A percentile compares a stretch with the other conserved stretches of the same genome.
phyloP scores from a whole-genome alignment of 2,797 vertebrate species.

The Cirrhinus mrigala region DNA sequence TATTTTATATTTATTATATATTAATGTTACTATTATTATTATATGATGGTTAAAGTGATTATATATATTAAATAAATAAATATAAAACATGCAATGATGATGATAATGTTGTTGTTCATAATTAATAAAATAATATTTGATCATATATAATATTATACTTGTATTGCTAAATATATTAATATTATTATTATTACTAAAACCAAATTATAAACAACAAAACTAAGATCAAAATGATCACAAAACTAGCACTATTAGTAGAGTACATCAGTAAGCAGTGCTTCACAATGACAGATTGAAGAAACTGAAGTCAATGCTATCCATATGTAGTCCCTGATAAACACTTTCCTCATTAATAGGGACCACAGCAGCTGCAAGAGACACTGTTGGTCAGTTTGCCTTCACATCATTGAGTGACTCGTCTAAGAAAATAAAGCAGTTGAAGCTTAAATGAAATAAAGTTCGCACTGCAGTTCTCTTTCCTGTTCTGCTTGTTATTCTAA shows the following conservation, averaged over 20 bases:
- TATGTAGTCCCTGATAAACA: slow-evolving; percentile 28
- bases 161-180: not conserved
- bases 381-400: slow-evolving; percentile 1
- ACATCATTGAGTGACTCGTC: not conserved
- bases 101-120: not conserved
- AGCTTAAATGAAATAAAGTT: slow-evolving; percentile 3
- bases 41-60: not conserved
- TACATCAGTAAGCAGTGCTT: not conserved
- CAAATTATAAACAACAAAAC: not conserved
- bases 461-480: not conserved
- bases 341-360: not conserved
- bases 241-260: not conserved
- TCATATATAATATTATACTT: not conserved
- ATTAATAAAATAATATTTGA: not conserved
- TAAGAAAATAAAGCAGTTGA: slow-evolving; percentile 9
- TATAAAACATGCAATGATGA: not conserved
- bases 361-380: slow-evolving; percentile 16
- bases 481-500: not conserved
- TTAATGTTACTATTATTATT: not conserved
- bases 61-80: not conserved
- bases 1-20: not conserved
- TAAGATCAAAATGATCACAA: not conserved
- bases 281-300: not conserved
- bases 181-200: not conserved
- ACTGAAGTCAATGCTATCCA: slow-evolving; percentile 2